Evolutionary conservation across 2,888 invertebrate genomes (phyloP).

Genomic region (Stramonita haemastoma): DNA sequence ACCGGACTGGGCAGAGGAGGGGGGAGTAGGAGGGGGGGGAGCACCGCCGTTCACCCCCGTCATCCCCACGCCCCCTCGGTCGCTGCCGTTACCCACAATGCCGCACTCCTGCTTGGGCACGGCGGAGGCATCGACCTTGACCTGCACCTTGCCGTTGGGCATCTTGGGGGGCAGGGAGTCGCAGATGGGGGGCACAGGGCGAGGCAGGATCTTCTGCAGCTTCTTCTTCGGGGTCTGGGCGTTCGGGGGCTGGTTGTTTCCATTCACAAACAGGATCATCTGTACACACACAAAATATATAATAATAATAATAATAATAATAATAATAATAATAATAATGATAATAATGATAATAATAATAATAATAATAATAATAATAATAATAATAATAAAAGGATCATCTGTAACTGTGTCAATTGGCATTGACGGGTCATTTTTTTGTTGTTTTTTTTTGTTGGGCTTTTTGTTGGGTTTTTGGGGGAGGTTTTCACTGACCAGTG

Average conservation of each 20-base stretch:
- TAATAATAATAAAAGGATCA: too few relatives aligned
- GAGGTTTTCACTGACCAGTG: too few relatives aligned
- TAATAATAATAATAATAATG: too few relatives aligned
- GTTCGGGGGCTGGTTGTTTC: background rate
- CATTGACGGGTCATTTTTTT: too few relatives aligned
- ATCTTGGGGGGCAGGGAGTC: background rate
- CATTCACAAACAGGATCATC: slow-evolving; percentile 11
- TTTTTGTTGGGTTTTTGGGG: too few relatives aligned
- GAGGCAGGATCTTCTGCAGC: background rate
- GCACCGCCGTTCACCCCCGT: background rate
- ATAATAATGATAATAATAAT: too few relatives aligned
- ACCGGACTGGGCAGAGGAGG: background rate
- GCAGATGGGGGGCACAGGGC: slow-evolving; percentile 13
- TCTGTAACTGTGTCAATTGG: too few relatives aligned
- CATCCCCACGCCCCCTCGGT: background rate
- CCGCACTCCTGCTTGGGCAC: slow-evolving; percentile 11
- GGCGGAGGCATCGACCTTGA: background rate
- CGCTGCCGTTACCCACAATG: background rate
- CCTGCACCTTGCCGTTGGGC: background rate
- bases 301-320: too few relatives aligned
- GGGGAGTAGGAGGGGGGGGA: background rate
- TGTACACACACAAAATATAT: background rate
- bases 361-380: too few relatives aligned
- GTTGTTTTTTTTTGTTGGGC: too few relatives aligned
- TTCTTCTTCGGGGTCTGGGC: background rate